Evolutionary conservation across 2,888 invertebrate species (phyloP), one percentile per base, ranked within the genome.

Genomic region (Lumbricus terrestris): DNA sequence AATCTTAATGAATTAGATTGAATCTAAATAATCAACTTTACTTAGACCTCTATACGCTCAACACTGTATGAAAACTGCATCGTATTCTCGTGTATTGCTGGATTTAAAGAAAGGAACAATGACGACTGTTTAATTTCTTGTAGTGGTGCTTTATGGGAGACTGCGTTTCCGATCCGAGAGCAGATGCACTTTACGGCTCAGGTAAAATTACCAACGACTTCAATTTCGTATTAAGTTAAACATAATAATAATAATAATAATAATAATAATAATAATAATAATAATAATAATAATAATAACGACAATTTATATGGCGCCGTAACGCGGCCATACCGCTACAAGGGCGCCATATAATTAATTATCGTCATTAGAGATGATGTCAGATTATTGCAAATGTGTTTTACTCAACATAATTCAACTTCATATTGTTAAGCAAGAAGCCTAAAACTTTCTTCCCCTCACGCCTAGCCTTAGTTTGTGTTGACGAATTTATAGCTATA

Each of bases 91-190:
- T 69, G 69, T 69, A n/a, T 69, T n/a, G n/a, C n/a, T 69, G 69
- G 69, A 29, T 69, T 8, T n/a, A 29, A n/a, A 69, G 29, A 69
- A 69, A n/a, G 69, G 29, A 69, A n/a, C 69, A 69, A 5, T n/a
- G n/a, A 69, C 13, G n/a, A 8, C 8, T 69, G 69, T 69, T 29
- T 69, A n/a, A 29, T 69, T n/a, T 89, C 69, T 69, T 89, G 47
- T 82, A 90, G 90, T 90, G 90, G 90, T 90, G 90, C 40, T 35
- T 37, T 20, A 83, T 38, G 38, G 83, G 83, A 37, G 40, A 90
- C 23, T 90, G 90, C 82, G 90, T 90, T 38, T 90, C 35, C 85
- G 38, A 90, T 83, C n/a, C 0, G 34, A 82, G 23, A 6, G 90
- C 90, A n/a, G 83, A 69, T 83, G 38, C 23, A 16, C 18, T 90